Evolutionary conservation across 2,797 vertebrate species (phyloP).

Genomic region (Okamejei kenojei): DNA sequence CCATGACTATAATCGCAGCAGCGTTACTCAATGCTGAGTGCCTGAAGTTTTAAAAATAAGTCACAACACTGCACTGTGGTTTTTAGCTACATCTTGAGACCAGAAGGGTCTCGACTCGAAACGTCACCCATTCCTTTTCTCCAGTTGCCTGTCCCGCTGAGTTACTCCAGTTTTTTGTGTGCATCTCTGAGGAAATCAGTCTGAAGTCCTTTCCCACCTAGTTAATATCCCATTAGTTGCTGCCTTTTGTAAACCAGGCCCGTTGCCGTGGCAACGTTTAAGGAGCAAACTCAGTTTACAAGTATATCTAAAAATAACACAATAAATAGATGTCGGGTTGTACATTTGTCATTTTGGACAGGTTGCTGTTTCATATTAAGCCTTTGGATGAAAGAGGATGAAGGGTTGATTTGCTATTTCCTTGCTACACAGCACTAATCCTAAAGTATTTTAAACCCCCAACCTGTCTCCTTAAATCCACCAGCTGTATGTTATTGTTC

Average conservation of each 20-base stretch:
- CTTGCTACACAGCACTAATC: not conserved
- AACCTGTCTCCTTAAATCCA: not conserved
- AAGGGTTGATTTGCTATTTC: slow-evolving; percentile 15
- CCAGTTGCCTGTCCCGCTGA: too few relatives aligned
- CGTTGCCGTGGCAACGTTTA: slow-evolving; percentile 1
- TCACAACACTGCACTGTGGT: not conserved
- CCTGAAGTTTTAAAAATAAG: slow-evolving; percentile 29
- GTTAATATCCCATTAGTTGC: slow-evolving; percentile 30
- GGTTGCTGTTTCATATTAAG: not conserved
- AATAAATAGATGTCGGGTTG: not conserved
- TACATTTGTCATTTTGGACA: slow-evolving; percentile 30
- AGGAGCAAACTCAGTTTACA: slow-evolving; percentile 32
- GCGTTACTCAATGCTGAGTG: not conserved
- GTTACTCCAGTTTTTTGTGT: too few relatives aligned
- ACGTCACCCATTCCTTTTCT: too few relatives aligned
- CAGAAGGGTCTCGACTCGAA: too few relatives aligned
- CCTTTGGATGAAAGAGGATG: slow-evolving; percentile 7
- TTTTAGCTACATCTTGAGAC: not conserved
- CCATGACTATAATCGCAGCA: too few relatives aligned
- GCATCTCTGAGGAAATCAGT: not conserved
- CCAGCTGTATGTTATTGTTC: not conserved
- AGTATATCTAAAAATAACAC: slow-evolving; percentile 35
- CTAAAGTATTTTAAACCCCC: not conserved
- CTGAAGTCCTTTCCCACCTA: slow-evolving; percentile 25
- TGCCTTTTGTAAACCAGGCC: slow-evolving; percentile 24